Conservation (phyloP, 2,888 invertebrate species). For the Zele albiditarsus region DNA sequence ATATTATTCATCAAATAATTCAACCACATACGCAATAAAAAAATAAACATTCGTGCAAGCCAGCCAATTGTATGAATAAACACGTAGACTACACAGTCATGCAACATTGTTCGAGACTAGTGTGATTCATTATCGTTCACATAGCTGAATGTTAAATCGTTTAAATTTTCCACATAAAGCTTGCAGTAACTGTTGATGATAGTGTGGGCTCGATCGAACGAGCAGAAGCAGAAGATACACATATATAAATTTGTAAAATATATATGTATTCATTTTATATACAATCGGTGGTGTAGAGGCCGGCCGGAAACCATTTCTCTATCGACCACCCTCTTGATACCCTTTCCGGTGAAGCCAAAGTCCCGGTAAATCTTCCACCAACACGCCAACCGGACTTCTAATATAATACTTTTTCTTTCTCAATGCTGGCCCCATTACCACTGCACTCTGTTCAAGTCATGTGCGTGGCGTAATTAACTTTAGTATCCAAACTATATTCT, state of each 20-base stretch:
- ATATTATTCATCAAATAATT: constrained; percentile 58
- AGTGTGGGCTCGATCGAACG: constrained; percentile 17
- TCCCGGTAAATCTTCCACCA: constrained; percentile 63
- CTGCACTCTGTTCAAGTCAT: constrained; percentile 1
- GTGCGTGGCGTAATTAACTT: constrained; percentile 22
- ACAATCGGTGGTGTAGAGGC: constrained; percentile 29
- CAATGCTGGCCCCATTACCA: constrained; percentile 35
- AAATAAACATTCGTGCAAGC: no score
- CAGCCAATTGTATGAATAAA: background rate
- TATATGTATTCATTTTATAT: background rate
- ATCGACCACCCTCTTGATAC: constrained; percentile 62
- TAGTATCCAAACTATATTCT: background rate
- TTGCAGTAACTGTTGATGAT: background rate
- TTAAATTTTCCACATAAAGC: background rate
- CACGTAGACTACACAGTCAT: background rate
- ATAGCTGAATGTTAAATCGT: background rate
- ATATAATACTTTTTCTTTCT: constrained; percentile 23
- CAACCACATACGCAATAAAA: no score
- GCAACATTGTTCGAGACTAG: background rate
- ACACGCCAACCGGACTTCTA: constrained; percentile 61
- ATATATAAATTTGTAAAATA: background rate
- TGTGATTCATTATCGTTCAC: background rate
- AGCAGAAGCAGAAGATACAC: background rate
- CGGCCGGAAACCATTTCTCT: constrained; percentile 68
- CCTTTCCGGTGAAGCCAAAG: constrained; percentile 63